Conservation (phyloP, 1,140 invertebrate species). For the Orussus abietinus region DNA sequence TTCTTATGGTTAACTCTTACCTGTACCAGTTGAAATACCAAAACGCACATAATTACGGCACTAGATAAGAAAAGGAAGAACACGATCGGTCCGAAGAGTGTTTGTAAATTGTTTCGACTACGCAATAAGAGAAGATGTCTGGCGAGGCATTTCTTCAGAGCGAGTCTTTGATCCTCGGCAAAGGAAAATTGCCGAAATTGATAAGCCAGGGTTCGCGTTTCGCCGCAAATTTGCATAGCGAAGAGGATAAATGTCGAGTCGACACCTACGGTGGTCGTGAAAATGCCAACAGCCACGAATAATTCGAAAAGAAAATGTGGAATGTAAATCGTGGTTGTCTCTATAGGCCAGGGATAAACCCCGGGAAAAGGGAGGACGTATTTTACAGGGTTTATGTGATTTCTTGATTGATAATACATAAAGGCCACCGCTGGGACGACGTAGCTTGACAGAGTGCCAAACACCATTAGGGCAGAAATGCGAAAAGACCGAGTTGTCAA, state of each 20-base stretch:
- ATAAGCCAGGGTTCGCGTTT: slow-evolving; percentile 11
- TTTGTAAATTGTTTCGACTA: slow-evolving; percentile 18
- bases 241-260: slow-evolving; percentile 29
- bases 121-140: slow-evolving; percentile 16
- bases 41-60: slow-evolving; percentile 25
- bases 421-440: slow-evolving; percentile 9
- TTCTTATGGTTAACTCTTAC: too few relatives aligned
- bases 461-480: slow-evolving; percentile 5
- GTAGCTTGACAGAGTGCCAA: background rate
- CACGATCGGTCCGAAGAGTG: slow-evolving; percentile 25
- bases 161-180: slow-evolving; percentile 2
- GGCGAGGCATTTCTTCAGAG: slow-evolving; percentile 14
- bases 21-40: slow-evolving; percentile 29
- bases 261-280: slow-evolving; percentile 19
- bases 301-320: slow-evolving; percentile 19
- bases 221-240: slow-evolving; percentile 26
- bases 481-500: too few relatives aligned
- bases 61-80: slow-evolving; percentile 23
- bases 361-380: slow-evolving; percentile 15
- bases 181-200: slow-evolving; percentile 15
- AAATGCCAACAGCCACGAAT: slow-evolving; percentile 10
- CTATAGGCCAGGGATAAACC: slow-evolving; percentile 17
- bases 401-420: background rate
- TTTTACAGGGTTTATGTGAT: slow-evolving; percentile 8
- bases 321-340: slow-evolving; percentile 18